A percentile compares a stretch with the other conserved stretches of the same genome.
Conservation (phyloP, 2,797 vertebrate species). For the Mormyrops attenuatus region DNA sequence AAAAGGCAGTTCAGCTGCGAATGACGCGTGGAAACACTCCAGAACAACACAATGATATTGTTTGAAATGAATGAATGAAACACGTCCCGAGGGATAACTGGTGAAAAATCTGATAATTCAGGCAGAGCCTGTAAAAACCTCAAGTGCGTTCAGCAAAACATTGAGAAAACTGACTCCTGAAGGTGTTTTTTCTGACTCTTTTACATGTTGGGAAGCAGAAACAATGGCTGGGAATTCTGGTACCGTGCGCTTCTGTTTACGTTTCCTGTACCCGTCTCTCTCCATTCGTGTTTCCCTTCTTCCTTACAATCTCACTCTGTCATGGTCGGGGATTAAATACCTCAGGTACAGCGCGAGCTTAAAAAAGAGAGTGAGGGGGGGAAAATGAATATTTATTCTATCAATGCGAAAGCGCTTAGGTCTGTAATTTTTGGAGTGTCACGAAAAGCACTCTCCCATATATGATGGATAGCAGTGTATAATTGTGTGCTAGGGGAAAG, state of each 20-base stretch:
- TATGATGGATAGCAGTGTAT: slow-evolving; percentile 22
- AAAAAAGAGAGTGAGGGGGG: slow-evolving; percentile 10
- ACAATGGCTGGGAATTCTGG: not conserved
- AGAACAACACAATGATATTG: not conserved
- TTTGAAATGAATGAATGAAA: not conserved
- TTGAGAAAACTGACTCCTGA: not conserved
- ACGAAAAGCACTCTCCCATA: slow-evolving; percentile 22
- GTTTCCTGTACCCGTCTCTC: not conserved
- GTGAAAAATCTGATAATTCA: not conserved
- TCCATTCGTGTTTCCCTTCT: not conserved
- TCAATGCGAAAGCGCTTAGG: slow-evolving; percentile 24
- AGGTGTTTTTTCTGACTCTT: not conserved
- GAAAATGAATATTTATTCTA: slow-evolving; percentile 19
- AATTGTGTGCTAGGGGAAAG: slow-evolving; percentile 17
- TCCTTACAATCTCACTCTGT: slow-evolving; percentile 14
- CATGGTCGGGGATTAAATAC: slow-evolving; percentile 13
- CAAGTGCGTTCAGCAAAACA: not conserved
- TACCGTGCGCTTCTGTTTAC: not conserved
- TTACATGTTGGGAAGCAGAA: not conserved
- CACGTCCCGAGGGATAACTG: not conserved
- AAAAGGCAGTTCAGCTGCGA: not conserved
- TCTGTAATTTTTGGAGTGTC: slow-evolving; percentile 20
- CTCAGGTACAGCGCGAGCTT: not conserved
- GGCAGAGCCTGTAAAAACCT: not conserved
- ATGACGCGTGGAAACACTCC: not conserved